Evolutionary conservation across 1,140 invertebrate species (phyloP).

Genomic region (Euwallacea similis): DNA sequence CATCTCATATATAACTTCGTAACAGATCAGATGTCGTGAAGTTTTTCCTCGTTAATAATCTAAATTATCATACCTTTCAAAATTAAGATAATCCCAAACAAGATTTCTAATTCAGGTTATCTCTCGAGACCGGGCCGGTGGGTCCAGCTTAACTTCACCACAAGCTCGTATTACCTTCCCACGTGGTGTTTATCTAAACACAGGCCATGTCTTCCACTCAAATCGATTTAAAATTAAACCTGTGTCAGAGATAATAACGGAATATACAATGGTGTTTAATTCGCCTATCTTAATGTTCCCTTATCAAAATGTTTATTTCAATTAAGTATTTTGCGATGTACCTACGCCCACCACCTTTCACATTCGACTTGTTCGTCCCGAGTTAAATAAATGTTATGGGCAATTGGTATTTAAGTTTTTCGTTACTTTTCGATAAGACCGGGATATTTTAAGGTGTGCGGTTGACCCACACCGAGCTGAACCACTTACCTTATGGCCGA

Average conservation of each 20-base stretch:
- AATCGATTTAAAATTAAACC: conserved; percentile 54
- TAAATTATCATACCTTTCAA: conserved; percentile 27
- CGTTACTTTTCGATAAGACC: conserved; percentile 14
- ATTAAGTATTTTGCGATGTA: conserved; percentile 53
- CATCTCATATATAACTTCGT: neutral
- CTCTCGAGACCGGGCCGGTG: conserved; percentile 24
- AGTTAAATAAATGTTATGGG: conserved; percentile 45
- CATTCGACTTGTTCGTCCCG: conserved; percentile 24
- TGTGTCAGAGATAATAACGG: conserved; percentile 49
- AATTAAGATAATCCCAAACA: conserved; percentile 36
- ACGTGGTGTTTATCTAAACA: conserved; percentile 38
- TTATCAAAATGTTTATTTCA: conserved; percentile 53
- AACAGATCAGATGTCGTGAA: neutral
- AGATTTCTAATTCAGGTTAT: conserved; percentile 39
- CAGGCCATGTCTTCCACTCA: conserved; percentile 44
- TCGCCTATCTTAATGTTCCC: conserved; percentile 51
- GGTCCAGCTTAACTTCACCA: conserved; percentile 19
- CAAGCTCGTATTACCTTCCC: conserved; percentile 29
- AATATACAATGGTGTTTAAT: conserved; percentile 47
- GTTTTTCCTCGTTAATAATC: conserved; percentile 32
- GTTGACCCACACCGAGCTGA: conserved; percentile 1
- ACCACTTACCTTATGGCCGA: neutral
- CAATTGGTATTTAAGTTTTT: conserved; percentile 43
- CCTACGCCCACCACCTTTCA: conserved; percentile 39
- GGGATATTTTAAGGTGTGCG: conserved; percentile 30